These are phyloP conservation scores for Otolemur crassicaudatus DNA, from an alignment of 2,797 vertebrate genomes.

Conservation along the genomic window DNA sequence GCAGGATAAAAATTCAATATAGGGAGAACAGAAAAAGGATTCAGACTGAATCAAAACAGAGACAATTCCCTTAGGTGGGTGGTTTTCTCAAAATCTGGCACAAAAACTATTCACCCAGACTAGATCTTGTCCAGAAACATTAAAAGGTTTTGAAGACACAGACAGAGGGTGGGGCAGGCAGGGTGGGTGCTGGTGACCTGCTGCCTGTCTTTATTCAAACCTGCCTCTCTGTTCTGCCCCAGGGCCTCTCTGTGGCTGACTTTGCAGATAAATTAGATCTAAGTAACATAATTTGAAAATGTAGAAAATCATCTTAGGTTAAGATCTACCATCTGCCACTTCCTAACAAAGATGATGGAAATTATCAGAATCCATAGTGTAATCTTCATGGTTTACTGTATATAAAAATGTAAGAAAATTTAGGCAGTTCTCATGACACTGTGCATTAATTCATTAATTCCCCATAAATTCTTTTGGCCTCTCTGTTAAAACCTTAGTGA, in stretches of 20 bases:
- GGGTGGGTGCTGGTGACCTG: no score
- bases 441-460: neutral
- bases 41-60: constrained; percentile 66
- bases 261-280: neutral
- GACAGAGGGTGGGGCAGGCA: neutral
- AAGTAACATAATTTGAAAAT: neutral
- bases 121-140: constrained; percentile 42
- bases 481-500: neutral
- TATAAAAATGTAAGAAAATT: neutral
- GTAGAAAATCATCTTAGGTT: neutral
- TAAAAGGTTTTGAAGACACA: constrained; percentile 32
- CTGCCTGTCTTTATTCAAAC: neutral
- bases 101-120: neutral
- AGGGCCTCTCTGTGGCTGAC: neutral
- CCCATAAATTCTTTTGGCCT: neutral
- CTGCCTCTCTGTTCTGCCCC: neutral
- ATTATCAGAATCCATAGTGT: neutral
- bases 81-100: constrained; percentile 58
- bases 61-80: constrained; percentile 56
- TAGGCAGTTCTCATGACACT: neutral
- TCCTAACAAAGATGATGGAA: neutral
- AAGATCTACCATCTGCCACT: neutral
- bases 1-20: constrained; percentile 28
- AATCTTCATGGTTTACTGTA: neutral
- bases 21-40: neutral